Percentiles rank a stretch among this genome's conserved stretches.
These are phyloP conservation scores for Ranitomeya variabilis DNA, from an alignment of 2,113 vertebrate genomes.

Conservation along the genomic window DNA sequence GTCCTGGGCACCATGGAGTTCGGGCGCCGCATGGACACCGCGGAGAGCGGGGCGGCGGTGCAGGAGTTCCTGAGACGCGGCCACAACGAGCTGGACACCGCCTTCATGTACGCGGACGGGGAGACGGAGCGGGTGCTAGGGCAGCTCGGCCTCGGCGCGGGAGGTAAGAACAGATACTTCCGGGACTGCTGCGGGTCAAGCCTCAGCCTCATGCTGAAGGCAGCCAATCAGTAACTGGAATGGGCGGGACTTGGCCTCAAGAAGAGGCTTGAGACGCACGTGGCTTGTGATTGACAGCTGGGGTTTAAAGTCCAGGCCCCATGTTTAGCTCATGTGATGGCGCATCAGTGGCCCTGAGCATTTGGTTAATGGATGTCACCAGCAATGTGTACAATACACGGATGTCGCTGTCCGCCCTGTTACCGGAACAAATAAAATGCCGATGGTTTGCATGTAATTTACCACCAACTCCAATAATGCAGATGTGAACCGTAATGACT, in stretches of 20 bases:
- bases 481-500: too few species aligned
- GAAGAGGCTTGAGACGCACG: neutral
- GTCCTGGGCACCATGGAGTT: constrained; percentile 89
- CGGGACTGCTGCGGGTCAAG: constrained; percentile 29
- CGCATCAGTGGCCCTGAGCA: too few species aligned
- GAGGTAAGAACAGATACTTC: constrained; percentile 63
- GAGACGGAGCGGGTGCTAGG: constrained; percentile 85
- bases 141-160: constrained; percentile 72
- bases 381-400: too few species aligned
- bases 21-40: constrained; percentile 78
- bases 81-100: constrained; percentile 81
- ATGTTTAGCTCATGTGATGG: too few species aligned
- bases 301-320: too few species aligned
- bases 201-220: neutral
- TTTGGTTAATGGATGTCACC: too few species aligned
- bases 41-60: constrained; percentile 74
- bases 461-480: too few species aligned
- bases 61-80: constrained; percentile 76
- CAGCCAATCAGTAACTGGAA: neutral
- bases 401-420: too few species aligned
- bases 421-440: too few species aligned
- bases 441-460: too few species aligned
- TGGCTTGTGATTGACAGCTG: neutral
- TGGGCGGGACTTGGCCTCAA: neutral
- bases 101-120: constrained; percentile 84